A percentile compares a stretch with the other conserved stretches of the same genome.
Evolutionary conservation across 1,140 invertebrate species (phyloP).

Genomic region (Drosophila busckii): DNA sequence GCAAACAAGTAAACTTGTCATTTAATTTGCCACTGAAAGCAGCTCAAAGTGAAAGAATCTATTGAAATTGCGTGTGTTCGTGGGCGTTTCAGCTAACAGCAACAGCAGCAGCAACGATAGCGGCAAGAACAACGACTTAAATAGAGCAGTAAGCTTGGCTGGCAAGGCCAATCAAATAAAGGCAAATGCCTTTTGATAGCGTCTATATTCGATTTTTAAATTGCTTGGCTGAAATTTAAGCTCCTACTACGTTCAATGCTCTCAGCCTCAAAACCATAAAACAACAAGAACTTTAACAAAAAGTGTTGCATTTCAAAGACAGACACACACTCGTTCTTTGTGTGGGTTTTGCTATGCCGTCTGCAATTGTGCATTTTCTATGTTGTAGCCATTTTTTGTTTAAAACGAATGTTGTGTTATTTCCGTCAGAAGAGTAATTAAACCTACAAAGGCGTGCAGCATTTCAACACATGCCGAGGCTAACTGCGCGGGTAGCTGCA

Average conservation of each 20-base stretch:
- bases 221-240: constrained; percentile 22
- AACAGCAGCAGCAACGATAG: not conserved
- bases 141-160: not conserved
- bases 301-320: constrained; percentile 11
- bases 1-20: constrained; percentile 51
- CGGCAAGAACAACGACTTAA: constrained; percentile 11
- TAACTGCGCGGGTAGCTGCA: constrained; percentile 28
- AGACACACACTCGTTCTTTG: not conserved
- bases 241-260: no score
- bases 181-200: constrained; percentile 9
- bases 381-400: constrained; percentile 47
- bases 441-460: constrained; percentile 66
- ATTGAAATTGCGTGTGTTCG: constrained; percentile 23
- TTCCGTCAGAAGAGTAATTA: constrained; percentile 76
- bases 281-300: not conserved
- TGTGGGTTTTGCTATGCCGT: not conserved
- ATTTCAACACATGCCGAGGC: constrained; percentile 47
- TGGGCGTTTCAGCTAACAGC: not conserved
- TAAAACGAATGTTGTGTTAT: constrained; percentile 71
- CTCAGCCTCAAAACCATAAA: not conserved
- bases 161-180: constrained; percentile 1
- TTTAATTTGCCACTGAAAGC: constrained; percentile 46
- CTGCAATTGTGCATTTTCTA: constrained; percentile 39
- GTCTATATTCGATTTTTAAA: constrained; percentile 22
- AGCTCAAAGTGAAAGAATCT: constrained; percentile 46